Evolutionary conservation across 2,888 invertebrate genomes (phyloP).

Genomic region (Drosophila falleni): DNA sequence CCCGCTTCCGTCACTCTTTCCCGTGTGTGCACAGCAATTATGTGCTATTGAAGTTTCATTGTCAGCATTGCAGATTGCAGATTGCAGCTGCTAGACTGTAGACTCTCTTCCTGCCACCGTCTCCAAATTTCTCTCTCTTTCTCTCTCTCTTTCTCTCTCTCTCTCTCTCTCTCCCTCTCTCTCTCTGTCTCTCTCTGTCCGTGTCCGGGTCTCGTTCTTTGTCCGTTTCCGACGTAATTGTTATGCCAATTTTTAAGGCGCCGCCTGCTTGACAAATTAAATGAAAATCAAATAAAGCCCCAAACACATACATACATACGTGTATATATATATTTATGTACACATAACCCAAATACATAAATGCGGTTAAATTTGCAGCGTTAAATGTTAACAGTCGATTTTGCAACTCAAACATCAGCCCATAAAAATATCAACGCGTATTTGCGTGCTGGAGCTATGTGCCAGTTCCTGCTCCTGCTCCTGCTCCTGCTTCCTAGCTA

Average conservation of each 20-base stretch:
- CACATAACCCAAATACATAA: slow-evolving; percentile 57
- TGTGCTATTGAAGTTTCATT: slow-evolving; percentile 77
- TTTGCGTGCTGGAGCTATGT: slow-evolving; percentile 59
- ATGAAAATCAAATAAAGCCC: slow-evolving; percentile 75
- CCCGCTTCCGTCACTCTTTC: background rate
- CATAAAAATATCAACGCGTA: slow-evolving; percentile 76
- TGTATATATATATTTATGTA: slow-evolving; percentile 1
- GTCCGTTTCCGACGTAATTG: slow-evolving; percentile 74
- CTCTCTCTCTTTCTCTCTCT: background rate
- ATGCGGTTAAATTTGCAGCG: slow-evolving; percentile 75
- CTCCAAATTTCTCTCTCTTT: background rate
- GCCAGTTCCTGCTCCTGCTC: background rate
- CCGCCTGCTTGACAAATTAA: slow-evolving; percentile 69
- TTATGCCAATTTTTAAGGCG: slow-evolving; percentile 72
- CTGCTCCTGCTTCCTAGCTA: background rate
- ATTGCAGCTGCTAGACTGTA: slow-evolving; percentile 27
- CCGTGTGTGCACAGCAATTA: slow-evolving; percentile 65
- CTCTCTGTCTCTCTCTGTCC: background rate
- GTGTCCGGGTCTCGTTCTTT: slow-evolving; percentile 32
- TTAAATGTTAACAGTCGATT: slow-evolving; percentile 80
- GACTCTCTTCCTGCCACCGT: slow-evolving; percentile 19
- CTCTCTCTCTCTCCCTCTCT: background rate
- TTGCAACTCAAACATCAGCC: slow-evolving; percentile 51
- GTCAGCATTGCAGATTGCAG: slow-evolving; percentile 70
- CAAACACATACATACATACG: slow-evolving; percentile 20